phyloP scores from a whole-genome alignment of 2,888 invertebrate species.

The Diarsia brunnea region DNA sequence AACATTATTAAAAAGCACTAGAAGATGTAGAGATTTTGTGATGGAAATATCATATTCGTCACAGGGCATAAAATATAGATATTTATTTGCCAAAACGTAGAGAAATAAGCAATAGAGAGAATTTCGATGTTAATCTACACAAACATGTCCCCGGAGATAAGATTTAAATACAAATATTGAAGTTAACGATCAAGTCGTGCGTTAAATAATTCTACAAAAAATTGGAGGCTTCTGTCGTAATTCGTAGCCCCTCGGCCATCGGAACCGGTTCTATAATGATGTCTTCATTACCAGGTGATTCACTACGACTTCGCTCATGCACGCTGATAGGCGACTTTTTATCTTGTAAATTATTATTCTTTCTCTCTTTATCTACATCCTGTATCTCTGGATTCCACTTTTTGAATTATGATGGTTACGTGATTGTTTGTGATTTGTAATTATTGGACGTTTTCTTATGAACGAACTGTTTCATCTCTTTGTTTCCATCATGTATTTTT shows the following conservation, averaged over 20 bases:
- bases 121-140: constrained; percentile 26
- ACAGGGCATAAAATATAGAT: constrained; percentile 8
- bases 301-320: constrained; percentile 77
- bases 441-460: neutral
- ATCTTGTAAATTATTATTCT: constrained; percentile 66
- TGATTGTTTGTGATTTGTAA: constrained; percentile 29
- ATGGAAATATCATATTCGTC: neutral
- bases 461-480: neutral
- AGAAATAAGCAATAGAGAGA: constrained; percentile 18
- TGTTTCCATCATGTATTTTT: neutral
- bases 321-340: constrained; percentile 70
- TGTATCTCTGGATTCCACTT: constrained; percentile 51
- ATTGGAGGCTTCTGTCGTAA: constrained; percentile 57
- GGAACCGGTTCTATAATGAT: constrained; percentile 87
- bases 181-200: constrained; percentile 47
- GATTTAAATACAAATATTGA: constrained; percentile 60
- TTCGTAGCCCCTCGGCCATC: constrained; percentile 65
- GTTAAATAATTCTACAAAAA: constrained; percentile 54
- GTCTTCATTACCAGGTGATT: constrained; percentile 88
- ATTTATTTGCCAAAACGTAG: neutral
- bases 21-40: neutral
- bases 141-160: constrained; percentile 45
- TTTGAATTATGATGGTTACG: constrained; percentile 38
- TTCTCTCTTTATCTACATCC: constrained; percentile 57
- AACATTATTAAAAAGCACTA: constrained; percentile 12